A percentile compares a stretch with the other conserved stretches of the same genome.
phyloP scores from a whole-genome alignment of 2,888 invertebrate genomes.

The Hydrotaea cyrtoneurina region DNA sequence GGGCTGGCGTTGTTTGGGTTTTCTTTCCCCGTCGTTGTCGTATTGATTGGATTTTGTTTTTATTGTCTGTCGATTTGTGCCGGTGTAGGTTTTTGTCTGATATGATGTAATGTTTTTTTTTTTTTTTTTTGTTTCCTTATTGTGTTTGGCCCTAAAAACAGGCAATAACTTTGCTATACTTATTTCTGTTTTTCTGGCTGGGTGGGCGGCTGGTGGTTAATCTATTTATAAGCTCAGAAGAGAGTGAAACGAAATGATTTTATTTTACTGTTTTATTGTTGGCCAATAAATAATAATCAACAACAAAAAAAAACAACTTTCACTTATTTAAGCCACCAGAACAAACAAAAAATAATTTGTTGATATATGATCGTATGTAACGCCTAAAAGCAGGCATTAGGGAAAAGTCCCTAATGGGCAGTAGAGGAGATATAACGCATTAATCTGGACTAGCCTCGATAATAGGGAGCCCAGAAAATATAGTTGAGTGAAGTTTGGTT shows the following conservation, averaged over 20 bases:
- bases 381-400: background rate
- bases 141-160: constrained; percentile 19
- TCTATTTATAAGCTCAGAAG: background rate
- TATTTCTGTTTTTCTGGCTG: background rate
- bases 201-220: background rate
- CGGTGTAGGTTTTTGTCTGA: no score
- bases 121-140: no score
- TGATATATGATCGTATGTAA: background rate
- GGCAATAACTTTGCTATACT: constrained; percentile 25
- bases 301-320: no score
- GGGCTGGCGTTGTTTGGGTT: constrained; percentile 25
- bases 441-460: no score
- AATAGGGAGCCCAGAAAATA: no score
- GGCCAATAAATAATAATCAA: background rate
- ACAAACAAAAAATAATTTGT: no score
- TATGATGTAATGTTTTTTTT: constrained; percentile 22
- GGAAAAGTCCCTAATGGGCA: no score
- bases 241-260: background rate
- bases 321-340: no score
- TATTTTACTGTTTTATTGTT: background rate
- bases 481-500: no score
- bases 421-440: no score
- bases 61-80: constrained; percentile 21
- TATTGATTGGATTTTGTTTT: constrained; percentile 51
- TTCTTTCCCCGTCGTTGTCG: background rate